phyloP scores from a whole-genome alignment of 2,113 vertebrate species.

The Chloropsis hardwickii region DNA sequence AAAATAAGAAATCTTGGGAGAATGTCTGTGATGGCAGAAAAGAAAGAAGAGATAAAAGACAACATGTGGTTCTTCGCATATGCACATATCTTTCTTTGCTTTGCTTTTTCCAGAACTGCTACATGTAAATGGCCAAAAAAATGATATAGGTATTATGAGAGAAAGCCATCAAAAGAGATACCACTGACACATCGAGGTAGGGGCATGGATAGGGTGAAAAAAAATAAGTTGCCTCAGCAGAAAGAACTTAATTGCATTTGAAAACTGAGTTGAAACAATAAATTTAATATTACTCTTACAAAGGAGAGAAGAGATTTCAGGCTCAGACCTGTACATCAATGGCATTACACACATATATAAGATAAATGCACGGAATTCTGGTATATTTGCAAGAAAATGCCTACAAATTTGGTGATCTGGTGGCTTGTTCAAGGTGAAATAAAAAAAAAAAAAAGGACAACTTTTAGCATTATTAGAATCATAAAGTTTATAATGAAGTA shows the following conservation, averaged over 20 bases:
- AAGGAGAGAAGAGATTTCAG: background rate
- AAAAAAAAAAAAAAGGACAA: background rate
- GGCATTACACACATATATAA: background rate
- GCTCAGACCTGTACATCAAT: background rate
- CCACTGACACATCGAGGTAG: accelerated
- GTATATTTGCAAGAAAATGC: background rate
- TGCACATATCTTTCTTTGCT: background rate
- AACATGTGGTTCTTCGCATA: background rate
- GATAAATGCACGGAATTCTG: background rate
- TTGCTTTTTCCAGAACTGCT: background rate
- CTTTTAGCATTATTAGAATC: background rate
- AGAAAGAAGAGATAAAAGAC: background rate
- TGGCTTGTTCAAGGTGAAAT: background rate
- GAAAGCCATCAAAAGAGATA: background rate
- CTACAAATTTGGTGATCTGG: background rate
- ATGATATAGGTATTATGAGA: background rate
- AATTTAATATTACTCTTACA: background rate
- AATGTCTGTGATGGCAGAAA: background rate
- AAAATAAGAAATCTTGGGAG: background rate
- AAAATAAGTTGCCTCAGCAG: background rate
- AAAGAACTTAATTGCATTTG: background rate
- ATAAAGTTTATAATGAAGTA: background rate
- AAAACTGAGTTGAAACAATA: background rate
- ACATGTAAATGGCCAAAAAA: background rate
- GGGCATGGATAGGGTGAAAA: background rate